Evolutionary conservation across 2,113 vertebrate genomes (phyloP).

Genomic region (Panthera leo): DNA sequence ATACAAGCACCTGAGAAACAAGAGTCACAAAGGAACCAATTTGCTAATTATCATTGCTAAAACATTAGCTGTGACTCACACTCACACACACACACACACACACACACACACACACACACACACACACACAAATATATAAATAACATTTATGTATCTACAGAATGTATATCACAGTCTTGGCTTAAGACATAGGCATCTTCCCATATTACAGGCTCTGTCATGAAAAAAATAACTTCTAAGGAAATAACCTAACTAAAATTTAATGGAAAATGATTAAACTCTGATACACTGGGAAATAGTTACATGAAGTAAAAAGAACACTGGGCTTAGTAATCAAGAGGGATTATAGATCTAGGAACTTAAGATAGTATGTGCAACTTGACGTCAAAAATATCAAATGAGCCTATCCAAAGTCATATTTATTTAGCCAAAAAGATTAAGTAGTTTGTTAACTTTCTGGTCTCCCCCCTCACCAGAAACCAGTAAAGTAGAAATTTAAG

Average conservation of each 20-base stretch:
- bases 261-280: slow-evolving; percentile 22
- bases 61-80: neutral
- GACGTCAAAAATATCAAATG: neutral
- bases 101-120: neutral
- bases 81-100: neutral
- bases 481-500: neutral
- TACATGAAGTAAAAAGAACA: neutral
- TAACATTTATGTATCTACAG: neutral
- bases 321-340: neutral
- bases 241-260: slow-evolving; percentile 28
- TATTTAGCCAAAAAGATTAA: neutral
- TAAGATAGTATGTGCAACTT: neutral
- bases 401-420: neutral
- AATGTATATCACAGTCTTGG: neutral
- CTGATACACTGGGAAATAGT: neutral
- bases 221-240: neutral
- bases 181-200: neutral
- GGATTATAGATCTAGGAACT: neutral
- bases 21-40: neutral
- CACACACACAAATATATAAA: neutral
- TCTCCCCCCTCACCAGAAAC: neutral
- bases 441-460: neutral
- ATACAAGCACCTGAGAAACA: neutral
- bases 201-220: neutral
- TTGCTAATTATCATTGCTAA: neutral